phyloP scores from a whole-genome alignment of 2,888 invertebrate genomes.

The Orthonychiurus folsomi region DNA sequence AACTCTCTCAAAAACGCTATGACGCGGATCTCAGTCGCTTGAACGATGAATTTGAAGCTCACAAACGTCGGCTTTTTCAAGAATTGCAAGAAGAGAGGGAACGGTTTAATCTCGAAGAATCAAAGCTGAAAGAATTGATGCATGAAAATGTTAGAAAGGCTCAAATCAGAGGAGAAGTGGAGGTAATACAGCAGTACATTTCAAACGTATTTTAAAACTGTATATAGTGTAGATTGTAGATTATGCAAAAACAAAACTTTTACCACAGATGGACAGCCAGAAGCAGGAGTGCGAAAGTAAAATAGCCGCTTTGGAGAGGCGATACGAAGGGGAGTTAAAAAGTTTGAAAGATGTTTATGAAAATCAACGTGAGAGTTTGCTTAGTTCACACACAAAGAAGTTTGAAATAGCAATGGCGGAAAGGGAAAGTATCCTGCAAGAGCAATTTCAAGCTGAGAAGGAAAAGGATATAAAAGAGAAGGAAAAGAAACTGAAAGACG shows the following conservation, averaged over 20 bases:
- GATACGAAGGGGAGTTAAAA: slow-evolving; percentile 48
- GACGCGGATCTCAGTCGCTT: slow-evolving; percentile 28
- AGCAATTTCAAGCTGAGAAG: slow-evolving; percentile 61
- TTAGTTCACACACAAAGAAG: slow-evolving; percentile 54
- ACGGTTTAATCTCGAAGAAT: slow-evolving; percentile 29
- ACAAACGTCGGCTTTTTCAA: slow-evolving; percentile 23
- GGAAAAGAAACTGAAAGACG: slow-evolving; percentile 59
- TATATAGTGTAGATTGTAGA: too few relatives aligned
- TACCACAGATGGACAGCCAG: slow-evolving; percentile 21
- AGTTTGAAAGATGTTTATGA: slow-evolving; percentile 54
- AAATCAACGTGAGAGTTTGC: slow-evolving; percentile 57
- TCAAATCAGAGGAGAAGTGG: slow-evolving; percentile 34
- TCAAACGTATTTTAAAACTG: too few relatives aligned
- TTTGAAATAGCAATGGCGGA: slow-evolving; percentile 55
- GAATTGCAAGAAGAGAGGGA: slow-evolving; percentile 35
- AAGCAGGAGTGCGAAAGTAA: slow-evolving; percentile 49
- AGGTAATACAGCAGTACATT: slow-evolving; percentile 10
- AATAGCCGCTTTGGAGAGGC: slow-evolving; percentile 47
- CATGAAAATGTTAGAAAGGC: slow-evolving; percentile 34
- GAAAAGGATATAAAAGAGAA: slow-evolving; percentile 65
- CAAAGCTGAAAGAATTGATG: slow-evolving; percentile 24
- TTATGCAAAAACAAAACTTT: too few relatives aligned
- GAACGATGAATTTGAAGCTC: slow-evolving; percentile 29
- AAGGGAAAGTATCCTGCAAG: slow-evolving; percentile 59
- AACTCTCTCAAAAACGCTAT: slow-evolving; percentile 20